Base-by-base conservation (phyloP, 2,113 vertebrate species). In the Zosterops borbonicus region DNA sequence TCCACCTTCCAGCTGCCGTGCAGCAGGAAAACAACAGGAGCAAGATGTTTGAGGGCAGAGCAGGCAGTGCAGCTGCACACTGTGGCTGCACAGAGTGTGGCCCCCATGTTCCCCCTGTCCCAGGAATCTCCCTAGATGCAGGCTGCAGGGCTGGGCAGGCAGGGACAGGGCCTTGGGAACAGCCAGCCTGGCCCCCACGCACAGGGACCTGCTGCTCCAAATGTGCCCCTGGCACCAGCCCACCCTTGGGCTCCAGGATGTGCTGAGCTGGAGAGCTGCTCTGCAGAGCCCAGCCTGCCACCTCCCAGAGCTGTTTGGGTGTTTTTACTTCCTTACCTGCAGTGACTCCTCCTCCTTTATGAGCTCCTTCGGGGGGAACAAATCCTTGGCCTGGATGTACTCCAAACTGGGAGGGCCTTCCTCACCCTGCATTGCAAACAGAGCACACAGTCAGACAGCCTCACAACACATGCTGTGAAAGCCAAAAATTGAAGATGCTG, bases 351-450 rank as follows among this genome's bases (percentile, higher is more conserved):
- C 99, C 94, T 99, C 99, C 97, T 99, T 99, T 85, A 99, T 97
- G 91, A 99, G 98, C 96, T 99, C 99, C 98, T 99, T 99, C 14
- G 98, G 99, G 95, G 99, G 99, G 94, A 99, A 99, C 97, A 99
- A 98, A 97, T 99, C 99, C 98, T 99, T 99, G 96, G 99, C 99
- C 98, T 99, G 99, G 98, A 99, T 99, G 95, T 99, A 99, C 98
- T 99, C 99, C 99, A 99, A 98, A 98, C 99, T 99, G 98, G 99
- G 99, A 96, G 99, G 99, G 83, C 99, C 99, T 91, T 99, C 99
- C 98, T 99, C 99, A 99, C 99, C 99, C 99, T 99, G 98, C 78
- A 92, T 86, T 88, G 49, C 78, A 97, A 97, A 96, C 35, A 97
- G 73, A 96, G 68, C 64, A 96, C 63, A 44, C 12, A 37, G 4